These are phyloP conservation scores for Gallinago media DNA, from an alignment of 2,113 vertebrate species.

Conservation along the genomic window DNA sequence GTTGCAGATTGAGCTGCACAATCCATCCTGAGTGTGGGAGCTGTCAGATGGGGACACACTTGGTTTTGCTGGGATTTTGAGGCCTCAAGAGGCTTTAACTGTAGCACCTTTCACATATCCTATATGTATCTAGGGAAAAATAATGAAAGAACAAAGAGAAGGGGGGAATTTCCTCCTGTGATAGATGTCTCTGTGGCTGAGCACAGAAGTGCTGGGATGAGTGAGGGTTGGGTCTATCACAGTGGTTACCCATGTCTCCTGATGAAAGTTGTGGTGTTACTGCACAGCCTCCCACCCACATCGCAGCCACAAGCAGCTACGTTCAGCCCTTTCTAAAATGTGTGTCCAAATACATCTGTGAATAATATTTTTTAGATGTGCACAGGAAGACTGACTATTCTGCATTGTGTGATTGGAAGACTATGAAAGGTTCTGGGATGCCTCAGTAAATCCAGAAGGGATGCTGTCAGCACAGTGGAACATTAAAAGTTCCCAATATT, in stretches of 20 bases:
- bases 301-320: background rate
- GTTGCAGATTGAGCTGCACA: background rate
- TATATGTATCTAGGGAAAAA: background rate
- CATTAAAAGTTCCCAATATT: background rate
- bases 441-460: conserved; percentile 12
- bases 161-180: background rate
- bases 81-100: background rate
- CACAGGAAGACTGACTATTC: conserved; percentile 8
- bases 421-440: conserved; percentile 15
- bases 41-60: background rate
- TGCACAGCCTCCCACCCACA: conserved; percentile 19
- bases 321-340: background rate
- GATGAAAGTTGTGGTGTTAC: background rate
- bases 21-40: fast-evolving
- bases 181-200: background rate
- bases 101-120: background rate
- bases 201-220: background rate
- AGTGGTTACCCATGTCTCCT: fast-evolving
- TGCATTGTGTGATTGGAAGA: conserved; percentile 4
- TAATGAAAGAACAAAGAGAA: background rate
- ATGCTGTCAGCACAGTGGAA: background rate
- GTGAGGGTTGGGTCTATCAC: background rate
- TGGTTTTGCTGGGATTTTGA: background rate
- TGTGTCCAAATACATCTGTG: conserved; percentile 41
- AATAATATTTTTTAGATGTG: conserved; percentile 24